phyloP scores from a whole-genome alignment of 2,113 vertebrate genomes.

The Motacilla tschutschensis region DNA sequence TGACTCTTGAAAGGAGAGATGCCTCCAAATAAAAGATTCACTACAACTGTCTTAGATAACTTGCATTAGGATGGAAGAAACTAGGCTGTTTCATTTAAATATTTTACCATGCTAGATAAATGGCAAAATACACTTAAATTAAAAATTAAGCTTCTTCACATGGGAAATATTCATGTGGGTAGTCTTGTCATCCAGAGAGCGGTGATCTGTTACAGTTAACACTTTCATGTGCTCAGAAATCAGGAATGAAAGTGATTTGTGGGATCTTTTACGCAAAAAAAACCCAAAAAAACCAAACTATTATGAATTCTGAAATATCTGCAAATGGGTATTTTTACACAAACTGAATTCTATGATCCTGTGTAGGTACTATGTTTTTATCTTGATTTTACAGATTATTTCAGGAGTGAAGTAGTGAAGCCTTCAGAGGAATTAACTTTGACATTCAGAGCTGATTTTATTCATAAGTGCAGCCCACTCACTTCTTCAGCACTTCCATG shows the following conservation, averaged over 20 bases:
- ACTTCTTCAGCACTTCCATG: not conserved
- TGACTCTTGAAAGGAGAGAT: not conserved
- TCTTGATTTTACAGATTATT: not conserved
- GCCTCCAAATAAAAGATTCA: not conserved
- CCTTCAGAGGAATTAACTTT: not conserved
- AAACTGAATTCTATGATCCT: not conserved
- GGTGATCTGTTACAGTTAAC: not conserved
- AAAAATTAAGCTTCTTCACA: conserved; percentile 11
- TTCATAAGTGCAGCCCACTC: not conserved
- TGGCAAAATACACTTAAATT: not conserved
- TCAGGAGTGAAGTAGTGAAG: not conserved
- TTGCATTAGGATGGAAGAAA: not conserved
- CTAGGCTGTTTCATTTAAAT: not conserved
- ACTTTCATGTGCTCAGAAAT: not conserved
- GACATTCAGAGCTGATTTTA: not conserved
- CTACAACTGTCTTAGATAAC: not conserved
- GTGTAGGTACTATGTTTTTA: not conserved
- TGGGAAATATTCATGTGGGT: not conserved
- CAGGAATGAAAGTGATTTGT: not conserved
- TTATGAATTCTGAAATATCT: not conserved
- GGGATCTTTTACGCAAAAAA: not conserved
- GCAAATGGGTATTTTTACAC: not conserved
- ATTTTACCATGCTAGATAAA: not conserved
- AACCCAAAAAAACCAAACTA: no score
- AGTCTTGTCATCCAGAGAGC: not conserved